phyloP scores from a whole-genome alignment of 2,888 invertebrate species.

The Apamea sordens region DNA sequence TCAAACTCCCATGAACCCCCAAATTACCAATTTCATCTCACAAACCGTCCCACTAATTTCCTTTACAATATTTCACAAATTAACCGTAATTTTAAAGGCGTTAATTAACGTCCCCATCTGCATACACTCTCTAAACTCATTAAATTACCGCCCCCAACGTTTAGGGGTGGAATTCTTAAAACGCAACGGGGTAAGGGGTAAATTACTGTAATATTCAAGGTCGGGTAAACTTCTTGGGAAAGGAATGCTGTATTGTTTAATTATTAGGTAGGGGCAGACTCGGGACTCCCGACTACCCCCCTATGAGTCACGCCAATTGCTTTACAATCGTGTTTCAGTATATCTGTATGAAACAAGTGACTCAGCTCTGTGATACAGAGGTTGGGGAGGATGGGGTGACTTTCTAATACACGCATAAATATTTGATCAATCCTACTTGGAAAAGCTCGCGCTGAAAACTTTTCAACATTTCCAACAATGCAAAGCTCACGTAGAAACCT shows the following conservation, averaged over 20 bases:
- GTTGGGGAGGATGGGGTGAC: constrained; percentile 34
- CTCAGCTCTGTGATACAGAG: constrained; percentile 44
- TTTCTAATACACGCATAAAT: constrained; percentile 29
- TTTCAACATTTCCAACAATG: constrained; percentile 19
- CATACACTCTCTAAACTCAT: constrained; percentile 73
- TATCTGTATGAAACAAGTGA: constrained; percentile 63
- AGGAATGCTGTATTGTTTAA: constrained; percentile 76
- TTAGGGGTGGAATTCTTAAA: constrained; percentile 77
- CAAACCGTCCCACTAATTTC: constrained; percentile 52
- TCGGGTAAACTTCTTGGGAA: constrained; percentile 71
- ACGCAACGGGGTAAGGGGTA: constrained; percentile 66
- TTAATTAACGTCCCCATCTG: constrained; percentile 72
- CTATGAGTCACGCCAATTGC: constrained; percentile 74
- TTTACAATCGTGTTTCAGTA: constrained; percentile 65
- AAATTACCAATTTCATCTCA: constrained; percentile 44
- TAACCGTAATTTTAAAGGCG: constrained; percentile 69
- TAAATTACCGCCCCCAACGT: constrained; percentile 74
- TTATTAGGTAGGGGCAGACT: constrained; percentile 67
- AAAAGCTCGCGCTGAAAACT: constrained; percentile 1
- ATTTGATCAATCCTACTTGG: constrained; percentile 32
- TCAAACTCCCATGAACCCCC: constrained; percentile 5
- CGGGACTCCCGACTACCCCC: constrained; percentile 40
- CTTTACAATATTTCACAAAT: constrained; percentile 68
- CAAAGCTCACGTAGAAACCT: not conserved
- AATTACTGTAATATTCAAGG: constrained; percentile 78